Evolutionary conservation across 1,140 invertebrate genomes (phyloP), one percentile per base, ranked within the genome.

Genomic region (Drosophila kohkoa): DNA sequence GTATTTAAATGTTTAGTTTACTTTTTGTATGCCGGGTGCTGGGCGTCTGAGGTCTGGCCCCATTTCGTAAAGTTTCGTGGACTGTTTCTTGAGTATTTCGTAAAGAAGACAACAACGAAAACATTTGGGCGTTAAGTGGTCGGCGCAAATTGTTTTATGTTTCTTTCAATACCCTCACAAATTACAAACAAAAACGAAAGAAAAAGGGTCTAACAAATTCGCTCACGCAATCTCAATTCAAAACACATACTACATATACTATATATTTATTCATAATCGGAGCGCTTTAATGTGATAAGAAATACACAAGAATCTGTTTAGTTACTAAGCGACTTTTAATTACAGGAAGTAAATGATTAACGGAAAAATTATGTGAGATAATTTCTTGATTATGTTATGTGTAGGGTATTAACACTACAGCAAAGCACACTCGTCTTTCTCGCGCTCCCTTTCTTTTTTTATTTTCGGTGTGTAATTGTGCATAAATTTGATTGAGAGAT

Each of bases 1-100:
- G 57, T 68, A 48, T 38, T 74, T 41, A 71, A 76, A 88, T 80
- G 81, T 83, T 88, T 88, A 75, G 77, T 78, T 87, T 60, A 74
- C 45, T 77, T 68, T 78, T 25, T 80, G 48, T 76, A 51, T 76
- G 75, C 58, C 58, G 30, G 16, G 30, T 32, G 57, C 48, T 49
- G 13, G 45, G 35, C 13, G 32, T 65, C 81, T 74, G 69, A 45
- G 51, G 55, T 60, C 43, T 69, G 76, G 62, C 76, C 72, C 45
- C 64, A 77, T 80, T 77, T 75, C 70, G 71, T 75, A 64, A 77
- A 77, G 49, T 28, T 63, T 62, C 72, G 66, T 75, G 71, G 35
- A 74, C 51, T 68, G 45, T 66, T 86, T 87, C 20, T 25, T 6
- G 62, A 59, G 75, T 74, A 77, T 79, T 87, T 87, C 82, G 79